Base-by-base conservation (phyloP, 1,140 invertebrate species). In the Drosophila albomicans region DNA sequence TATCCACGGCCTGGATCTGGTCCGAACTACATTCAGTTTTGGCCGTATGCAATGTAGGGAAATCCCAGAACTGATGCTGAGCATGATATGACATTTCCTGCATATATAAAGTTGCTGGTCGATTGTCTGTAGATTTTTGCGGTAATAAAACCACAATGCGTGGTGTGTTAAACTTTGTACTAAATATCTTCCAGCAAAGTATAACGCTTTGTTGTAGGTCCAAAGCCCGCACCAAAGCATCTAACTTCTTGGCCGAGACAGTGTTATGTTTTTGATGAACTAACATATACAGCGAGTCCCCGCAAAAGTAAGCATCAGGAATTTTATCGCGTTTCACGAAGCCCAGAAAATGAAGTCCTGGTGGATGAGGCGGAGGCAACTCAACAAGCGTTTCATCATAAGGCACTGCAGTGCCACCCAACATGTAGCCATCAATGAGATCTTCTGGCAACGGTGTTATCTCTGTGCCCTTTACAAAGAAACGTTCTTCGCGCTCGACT, bases 61-160 rank as follows among this genome's bases (percentile, higher is more conserved):
- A 92, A 25, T 92, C 81, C 84, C 87, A 92, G 54, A 81, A 91
- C 32, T 89, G 79, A 51, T 91, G 82, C 54, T 92, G 91, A 3
- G 65, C 45, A 54, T 91, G 77, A 58, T 89, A 91, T 1, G 88
- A 84, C n/a, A 92, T 32, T 32, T 92, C 91, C 20, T 81, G n/a
- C 91, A 92, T 92, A 5, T 79, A 78, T 0, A 92, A 49, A 0
- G 56, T 41, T 2, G 91, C 90, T 11, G 87, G 91, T 1, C 70
- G 51, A 6, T 54, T 52, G 1, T 91, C 79, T 28, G 81, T 67
- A 0, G 88, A 62, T 54, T 79, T 41, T 11, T 91, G 81, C 0
- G 91, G 91, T 7, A 91, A 10, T 5, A 92, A 54, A 4, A 91
- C 79, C 1, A 92, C 91, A 52, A 92, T 67, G 1, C 69, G 78